phyloP scores from a whole-genome alignment of 2,888 invertebrate genomes.

The Synanthedon vespiformis region DNA sequence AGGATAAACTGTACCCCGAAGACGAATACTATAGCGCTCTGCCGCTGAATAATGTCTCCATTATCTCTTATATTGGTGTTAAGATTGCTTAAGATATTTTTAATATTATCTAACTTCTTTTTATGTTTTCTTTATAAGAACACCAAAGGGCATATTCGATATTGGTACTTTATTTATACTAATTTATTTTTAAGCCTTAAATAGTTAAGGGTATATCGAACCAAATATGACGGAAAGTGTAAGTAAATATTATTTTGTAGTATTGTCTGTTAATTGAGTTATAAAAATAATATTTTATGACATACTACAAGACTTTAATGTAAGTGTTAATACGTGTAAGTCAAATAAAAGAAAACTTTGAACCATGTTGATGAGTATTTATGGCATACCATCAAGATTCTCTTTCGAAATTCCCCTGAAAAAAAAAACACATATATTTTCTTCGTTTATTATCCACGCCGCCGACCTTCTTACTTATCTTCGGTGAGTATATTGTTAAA shows the following conservation, averaged over 20 bases:
- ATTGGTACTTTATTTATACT: no score
- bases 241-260: no score
- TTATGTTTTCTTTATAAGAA: background rate
- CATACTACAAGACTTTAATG: no score
- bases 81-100: constrained; percentile 7
- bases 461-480: constrained; percentile 59
- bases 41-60: constrained; percentile 21
- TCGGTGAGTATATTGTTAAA: constrained; percentile 54
- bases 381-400: constrained; percentile 49
- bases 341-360: constrained; percentile 16
- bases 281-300: no score
- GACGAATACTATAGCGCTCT: constrained; percentile 29
- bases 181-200: no score
- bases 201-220: no score
- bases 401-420: constrained; percentile 44
- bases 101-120: background rate
- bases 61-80: constrained; percentile 8
- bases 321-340: no score
- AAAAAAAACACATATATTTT: constrained; percentile 49
- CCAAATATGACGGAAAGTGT: no score
- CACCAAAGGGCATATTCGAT: no score
- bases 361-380: constrained; percentile 34
- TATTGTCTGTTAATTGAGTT: no score
- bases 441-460: constrained; percentile 61
- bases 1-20: constrained; percentile 71